These are phyloP conservation scores for Heterodera filipjevi DNA, from an alignment of 2,888 invertebrate genomes.

Conservation along the genomic window DNA sequence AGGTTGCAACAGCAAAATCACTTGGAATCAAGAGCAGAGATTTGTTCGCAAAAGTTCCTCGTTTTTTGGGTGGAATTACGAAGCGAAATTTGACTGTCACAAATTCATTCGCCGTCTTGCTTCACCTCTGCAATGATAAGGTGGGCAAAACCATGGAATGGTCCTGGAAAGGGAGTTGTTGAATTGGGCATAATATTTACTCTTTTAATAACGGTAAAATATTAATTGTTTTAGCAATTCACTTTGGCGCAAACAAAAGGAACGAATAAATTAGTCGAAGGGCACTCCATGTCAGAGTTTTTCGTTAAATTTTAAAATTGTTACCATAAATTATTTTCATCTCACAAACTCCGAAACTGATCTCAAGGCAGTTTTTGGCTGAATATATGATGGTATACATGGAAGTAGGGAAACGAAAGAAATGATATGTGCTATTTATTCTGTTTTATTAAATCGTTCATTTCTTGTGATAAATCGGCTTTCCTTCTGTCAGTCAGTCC, in stretches of 20 bases:
- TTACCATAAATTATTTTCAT: background rate
- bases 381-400: no score
- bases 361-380: background rate
- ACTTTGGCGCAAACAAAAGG: background rate
- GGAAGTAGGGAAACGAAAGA: no score
- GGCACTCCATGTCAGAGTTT: background rate
- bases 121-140: conserved; percentile 83
- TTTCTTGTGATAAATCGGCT: background rate
- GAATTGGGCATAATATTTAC: no score
- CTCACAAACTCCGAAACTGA: background rate
- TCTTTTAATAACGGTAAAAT: no score
- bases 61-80: conserved; percentile 69
- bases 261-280: background rate
- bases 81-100: conserved; percentile 78
- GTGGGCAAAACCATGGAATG: conserved; percentile 63
- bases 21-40: background rate
- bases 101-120: conserved; percentile 78
- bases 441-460: no score
- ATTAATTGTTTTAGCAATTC: conserved; percentile 1
- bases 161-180: no score
- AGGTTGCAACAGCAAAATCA: background rate
- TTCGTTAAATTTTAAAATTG: background rate
- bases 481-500: background rate
- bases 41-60: background rate
- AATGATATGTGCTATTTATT: no score